Conservation (phyloP, 2,888 invertebrate species). For the Drosophila borborema region DNA sequence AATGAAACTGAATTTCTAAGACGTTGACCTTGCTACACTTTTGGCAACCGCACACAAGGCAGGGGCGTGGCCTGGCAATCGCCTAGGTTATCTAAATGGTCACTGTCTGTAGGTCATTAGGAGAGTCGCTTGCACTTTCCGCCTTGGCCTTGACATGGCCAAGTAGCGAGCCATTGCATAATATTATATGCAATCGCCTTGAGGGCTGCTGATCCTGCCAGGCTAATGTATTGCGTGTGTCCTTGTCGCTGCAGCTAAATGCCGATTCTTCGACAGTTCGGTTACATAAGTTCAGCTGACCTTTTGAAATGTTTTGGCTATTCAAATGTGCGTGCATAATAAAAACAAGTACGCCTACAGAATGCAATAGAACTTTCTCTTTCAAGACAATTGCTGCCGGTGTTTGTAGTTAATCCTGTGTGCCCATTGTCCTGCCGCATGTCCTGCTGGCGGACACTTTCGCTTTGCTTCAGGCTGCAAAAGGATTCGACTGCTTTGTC, state of each 20-base stretch:
- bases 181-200: conserved; percentile 56
- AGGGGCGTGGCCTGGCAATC: conserved; percentile 5
- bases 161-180: conserved; percentile 59
- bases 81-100: conserved; percentile 13
- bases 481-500: conserved; percentile 46
- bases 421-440: conserved; percentile 42
- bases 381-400: conserved; percentile 48
- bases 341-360: conserved; percentile 42
- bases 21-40: conserved; percentile 73
- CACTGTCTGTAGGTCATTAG: conserved; percentile 38
- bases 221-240: conserved; percentile 47
- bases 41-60: conserved; percentile 54
- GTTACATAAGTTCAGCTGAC: conserved; percentile 66
- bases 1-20: background rate
- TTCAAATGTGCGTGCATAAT: conserved; percentile 52
- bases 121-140: conserved; percentile 70
- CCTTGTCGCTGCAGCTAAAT: conserved; percentile 58
- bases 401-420: conserved; percentile 54
- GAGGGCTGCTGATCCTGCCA: conserved; percentile 21
- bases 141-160: conserved; percentile 52
- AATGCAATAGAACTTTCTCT: conserved; percentile 69
- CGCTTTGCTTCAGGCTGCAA: conserved; percentile 54
- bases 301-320: conserved; percentile 63
- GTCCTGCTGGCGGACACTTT: conserved; percentile 59
- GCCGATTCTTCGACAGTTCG: conserved; percentile 33